A percentile compares a stretch with the other conserved stretches of the same genome.
These are phyloP conservation scores for Melipona quadrifasciata DNA, from an alignment of 1,140 invertebrate species.

Conservation along the genomic window DNA sequence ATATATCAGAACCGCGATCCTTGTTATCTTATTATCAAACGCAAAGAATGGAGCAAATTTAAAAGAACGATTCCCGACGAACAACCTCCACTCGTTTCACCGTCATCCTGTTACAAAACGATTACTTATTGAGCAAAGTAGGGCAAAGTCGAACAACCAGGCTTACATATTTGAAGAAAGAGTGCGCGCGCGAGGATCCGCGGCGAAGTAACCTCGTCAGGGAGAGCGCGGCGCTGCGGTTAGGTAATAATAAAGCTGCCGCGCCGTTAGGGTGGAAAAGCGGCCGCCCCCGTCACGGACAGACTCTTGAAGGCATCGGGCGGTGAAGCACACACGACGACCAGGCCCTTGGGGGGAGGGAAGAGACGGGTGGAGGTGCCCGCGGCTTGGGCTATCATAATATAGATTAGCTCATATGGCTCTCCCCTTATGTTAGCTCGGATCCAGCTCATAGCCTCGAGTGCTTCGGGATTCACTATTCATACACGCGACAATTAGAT, in stretches of 20 bases:
- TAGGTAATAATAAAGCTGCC: slow-evolving; percentile 70
- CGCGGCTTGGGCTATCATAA: slow-evolving; percentile 80
- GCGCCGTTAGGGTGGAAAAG: slow-evolving; percentile 41
- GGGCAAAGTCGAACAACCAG: slow-evolving; percentile 19
- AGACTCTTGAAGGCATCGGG: slow-evolving; percentile 16
- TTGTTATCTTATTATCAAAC: neutral
- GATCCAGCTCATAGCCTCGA: slow-evolving; percentile 80
- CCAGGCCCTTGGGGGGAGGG: neutral
- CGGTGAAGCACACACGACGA: slow-evolving; percentile 1
- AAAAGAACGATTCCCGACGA: neutral
- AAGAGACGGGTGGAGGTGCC: slow-evolving; percentile 52
- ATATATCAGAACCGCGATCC: slow-evolving; percentile 4
- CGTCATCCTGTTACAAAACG: slow-evolving; percentile 8
- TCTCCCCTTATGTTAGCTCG: slow-evolving; percentile 79
- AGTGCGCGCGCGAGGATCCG: slow-evolving; percentile 34
- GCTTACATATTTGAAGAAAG: slow-evolving; percentile 50
- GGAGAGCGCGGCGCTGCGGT: slow-evolving; percentile 61
- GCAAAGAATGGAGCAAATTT: neutral
- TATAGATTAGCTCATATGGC: slow-evolving; percentile 82
- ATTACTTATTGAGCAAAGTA: slow-evolving; percentile 54
- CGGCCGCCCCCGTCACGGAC: slow-evolving; percentile 20
- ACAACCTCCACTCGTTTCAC: neutral
- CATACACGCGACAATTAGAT: slow-evolving; percentile 83
- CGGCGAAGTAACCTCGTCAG: slow-evolving; percentile 63
- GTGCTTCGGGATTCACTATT: slow-evolving; percentile 82